Conservation (phyloP, 2,113 vertebrate genomes). For the Halichoeres trimaculatus region DNA sequence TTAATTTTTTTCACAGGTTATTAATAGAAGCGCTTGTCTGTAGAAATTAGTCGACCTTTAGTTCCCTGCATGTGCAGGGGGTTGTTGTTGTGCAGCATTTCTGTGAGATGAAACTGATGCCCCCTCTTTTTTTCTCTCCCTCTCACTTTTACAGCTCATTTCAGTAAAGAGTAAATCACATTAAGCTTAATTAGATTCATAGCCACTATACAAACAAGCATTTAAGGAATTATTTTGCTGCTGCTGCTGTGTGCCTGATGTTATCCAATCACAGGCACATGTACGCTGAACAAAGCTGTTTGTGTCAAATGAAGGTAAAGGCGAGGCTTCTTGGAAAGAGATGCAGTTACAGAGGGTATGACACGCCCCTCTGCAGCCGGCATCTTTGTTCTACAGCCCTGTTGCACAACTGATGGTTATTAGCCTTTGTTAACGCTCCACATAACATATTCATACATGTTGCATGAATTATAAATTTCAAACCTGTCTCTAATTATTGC, state of each 20-base stretch:
- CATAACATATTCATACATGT: too few species aligned
- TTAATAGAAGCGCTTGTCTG: background rate
- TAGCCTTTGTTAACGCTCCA: too few species aligned
- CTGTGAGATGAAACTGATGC: background rate
- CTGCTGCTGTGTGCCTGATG: too few species aligned
- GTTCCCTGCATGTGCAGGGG: background rate
- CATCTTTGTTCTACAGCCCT: background rate
- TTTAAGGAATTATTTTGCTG: background rate
- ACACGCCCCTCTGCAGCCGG: background rate
- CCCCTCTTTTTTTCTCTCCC: background rate
- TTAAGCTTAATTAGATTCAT: background rate
- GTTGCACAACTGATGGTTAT: background rate
- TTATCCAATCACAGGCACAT: background rate
- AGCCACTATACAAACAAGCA: background rate
- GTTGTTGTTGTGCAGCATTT: background rate
- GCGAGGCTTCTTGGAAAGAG: background rate
- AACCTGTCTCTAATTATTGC: too few species aligned
- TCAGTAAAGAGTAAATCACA: background rate
- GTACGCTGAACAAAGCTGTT: background rate
- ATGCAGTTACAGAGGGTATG: background rate
- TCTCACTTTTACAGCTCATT: background rate
- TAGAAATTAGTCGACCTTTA: slow-evolving; percentile 25
- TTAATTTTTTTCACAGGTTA: background rate
- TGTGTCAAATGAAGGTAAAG: background rate
- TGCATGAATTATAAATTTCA: too few species aligned